A percentile compares a stretch with the other conserved stretches of the same genome.
Evolutionary conservation across 2,113 vertebrate species (phyloP).

Genomic region (Malurus cyaneus): DNA sequence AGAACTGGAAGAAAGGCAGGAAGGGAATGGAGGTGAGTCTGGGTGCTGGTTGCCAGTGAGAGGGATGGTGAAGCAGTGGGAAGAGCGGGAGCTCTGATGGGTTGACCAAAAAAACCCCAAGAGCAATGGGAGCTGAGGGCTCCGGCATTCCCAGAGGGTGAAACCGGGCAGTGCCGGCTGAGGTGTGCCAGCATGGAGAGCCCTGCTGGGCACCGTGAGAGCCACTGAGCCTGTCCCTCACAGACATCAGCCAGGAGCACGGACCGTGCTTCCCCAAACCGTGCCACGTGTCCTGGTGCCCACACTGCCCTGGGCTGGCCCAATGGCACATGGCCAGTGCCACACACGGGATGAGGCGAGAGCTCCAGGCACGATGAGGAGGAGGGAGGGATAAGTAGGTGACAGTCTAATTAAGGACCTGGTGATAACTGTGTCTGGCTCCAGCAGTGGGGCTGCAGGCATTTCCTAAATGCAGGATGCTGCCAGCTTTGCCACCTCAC

Average conservation of each 20-base stretch:
- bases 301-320: neutral
- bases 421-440: rapidly evolving
- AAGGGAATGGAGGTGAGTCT: neutral
- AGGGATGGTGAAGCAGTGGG: rapidly evolving
- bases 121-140: rapidly evolving
- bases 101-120: neutral
- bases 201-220: neutral
- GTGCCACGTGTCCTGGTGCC: neutral
- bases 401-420: neutral
- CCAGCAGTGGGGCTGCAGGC: neutral
- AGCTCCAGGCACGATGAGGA: neutral
- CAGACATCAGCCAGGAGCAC: neutral
- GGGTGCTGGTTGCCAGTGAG: neutral
- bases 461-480: neutral
- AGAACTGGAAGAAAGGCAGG: neutral
- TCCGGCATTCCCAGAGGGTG: neutral
- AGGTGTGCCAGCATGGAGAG: neutral
- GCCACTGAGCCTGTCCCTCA: neutral
- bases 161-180: neutral
- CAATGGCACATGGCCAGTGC: rapidly evolving
- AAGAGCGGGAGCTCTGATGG: neutral
- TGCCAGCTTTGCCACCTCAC: neutral
- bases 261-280: neutral
- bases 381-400: neutral
- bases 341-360: rapidly evolving